phyloP scores from a whole-genome alignment of 2,797 vertebrate genomes.

The Eurystomus glaucurus region DNA sequence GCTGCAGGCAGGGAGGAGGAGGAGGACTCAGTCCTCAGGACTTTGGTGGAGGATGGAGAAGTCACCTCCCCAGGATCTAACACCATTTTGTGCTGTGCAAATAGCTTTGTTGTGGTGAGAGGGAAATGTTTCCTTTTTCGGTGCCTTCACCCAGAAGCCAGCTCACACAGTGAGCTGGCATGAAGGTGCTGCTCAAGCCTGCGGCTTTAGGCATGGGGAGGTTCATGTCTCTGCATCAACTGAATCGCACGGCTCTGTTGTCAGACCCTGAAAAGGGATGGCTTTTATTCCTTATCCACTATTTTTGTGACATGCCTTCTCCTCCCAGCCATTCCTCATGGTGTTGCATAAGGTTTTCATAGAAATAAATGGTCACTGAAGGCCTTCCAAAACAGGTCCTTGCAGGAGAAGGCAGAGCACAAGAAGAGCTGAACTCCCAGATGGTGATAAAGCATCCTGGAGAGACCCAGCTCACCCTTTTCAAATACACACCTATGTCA shows the following conservation, averaged over 20 bases:
- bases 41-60: background rate
- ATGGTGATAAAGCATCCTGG: background rate
- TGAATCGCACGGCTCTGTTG: accelerated
- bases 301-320: background rate
- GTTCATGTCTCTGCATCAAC: too few relatives aligned
- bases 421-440: background rate
- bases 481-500: background rate
- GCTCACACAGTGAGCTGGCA: background rate
- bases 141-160: background rate
- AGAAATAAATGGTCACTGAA: background rate
- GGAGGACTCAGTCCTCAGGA: background rate
- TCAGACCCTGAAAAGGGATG: background rate
- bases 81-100: background rate
- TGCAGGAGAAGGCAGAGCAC: background rate
- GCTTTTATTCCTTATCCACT: background rate
- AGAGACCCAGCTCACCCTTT: background rate
- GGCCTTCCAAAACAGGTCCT: background rate
- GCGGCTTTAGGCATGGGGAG: accelerated
- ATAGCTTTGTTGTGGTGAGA: background rate
- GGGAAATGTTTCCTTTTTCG: background rate
- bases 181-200: background rate
- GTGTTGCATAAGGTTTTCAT: background rate
- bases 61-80: background rate
- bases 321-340: background rate
- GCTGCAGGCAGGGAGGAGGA: background rate